Base-by-base conservation (phyloP, 2,113 vertebrate species). In the Lanius ludovicianus region DNA sequence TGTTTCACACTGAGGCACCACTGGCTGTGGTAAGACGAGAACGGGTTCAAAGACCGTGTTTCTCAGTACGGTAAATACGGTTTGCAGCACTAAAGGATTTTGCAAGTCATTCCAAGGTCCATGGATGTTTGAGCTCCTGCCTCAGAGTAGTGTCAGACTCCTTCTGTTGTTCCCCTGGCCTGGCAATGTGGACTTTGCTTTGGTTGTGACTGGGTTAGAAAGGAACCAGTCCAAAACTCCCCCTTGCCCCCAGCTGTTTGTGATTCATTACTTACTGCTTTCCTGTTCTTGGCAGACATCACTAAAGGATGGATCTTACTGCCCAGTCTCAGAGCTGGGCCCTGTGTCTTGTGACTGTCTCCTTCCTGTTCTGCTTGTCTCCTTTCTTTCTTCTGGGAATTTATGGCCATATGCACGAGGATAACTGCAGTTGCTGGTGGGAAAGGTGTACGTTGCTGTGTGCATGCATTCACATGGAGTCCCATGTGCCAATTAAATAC, bases 21-120 rank as follows among this genome's bases (percentile, higher is more conserved):
- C 62, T 4, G 6, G 13, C 4, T 56, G 41, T 37, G 46, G 11
- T 33, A 12, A n/a, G 57, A 42, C 62, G 87, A 65, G 78, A 87
- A 76, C 6, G 24, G 27, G 67, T 80, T 94, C 78, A 83, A 39
- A 65, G 74, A 79, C 35, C 3, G 0, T 15, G 21, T 39, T 91
- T 60, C 73, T 84, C 49, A 28, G 37, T 41, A 15, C 1, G 6
- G 62, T 63, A 79, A 69, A 76, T 24, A 46, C 2, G 19, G 23
- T 91, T 79, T 1, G 2, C 33, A 80, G 63, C 70, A 25, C 68
- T 62, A 4, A 65, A 89, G 53, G 57, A 63, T 91, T 94, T 94
- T 93, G 71, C 50, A 70, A 70, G 49, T 80, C 23, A 27, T 88
- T 96, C 67, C 78, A 90, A 91, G 55, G 84, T 91, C 59, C 16